These are phyloP conservation scores for Baryphthengus martii DNA, from an alignment of 2,113 vertebrate genomes.

Conservation along the genomic window DNA sequence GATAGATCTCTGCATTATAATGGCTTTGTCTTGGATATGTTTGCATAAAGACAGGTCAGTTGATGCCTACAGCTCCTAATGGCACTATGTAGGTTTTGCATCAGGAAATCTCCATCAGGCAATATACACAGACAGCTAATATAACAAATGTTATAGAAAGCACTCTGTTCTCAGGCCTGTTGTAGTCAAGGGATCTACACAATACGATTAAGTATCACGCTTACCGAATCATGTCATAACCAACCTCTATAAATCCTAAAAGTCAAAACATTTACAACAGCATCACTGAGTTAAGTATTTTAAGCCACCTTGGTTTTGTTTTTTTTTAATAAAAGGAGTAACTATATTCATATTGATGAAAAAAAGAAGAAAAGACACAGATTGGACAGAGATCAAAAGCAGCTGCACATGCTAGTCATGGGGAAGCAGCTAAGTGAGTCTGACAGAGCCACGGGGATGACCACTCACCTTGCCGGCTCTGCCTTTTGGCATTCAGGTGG, in stretches of 20 bases:
- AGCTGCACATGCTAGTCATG: rapidly evolving
- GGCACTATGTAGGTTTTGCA: not conserved
- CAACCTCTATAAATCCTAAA: not conserved
- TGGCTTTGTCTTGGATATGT: not conserved
- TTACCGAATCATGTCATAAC: not conserved
- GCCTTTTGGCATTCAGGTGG: constrained; percentile 84
- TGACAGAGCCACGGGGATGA: not conserved
- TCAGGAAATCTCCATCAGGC: not conserved
- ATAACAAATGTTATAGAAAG: not conserved
- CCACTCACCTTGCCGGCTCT: constrained; percentile 77
- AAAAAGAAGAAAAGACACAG: not conserved
- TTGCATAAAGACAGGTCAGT: not conserved
- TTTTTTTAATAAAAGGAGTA: not conserved
- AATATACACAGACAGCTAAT: not conserved
- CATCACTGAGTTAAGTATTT: not conserved
- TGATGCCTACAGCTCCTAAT: not conserved
- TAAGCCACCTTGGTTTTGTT: not conserved
- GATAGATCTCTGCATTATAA: not conserved
- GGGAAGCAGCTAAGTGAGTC: not conserved
- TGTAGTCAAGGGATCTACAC: not conserved
- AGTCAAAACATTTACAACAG: not conserved
- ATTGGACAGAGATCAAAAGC: not conserved
- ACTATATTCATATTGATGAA: not conserved
- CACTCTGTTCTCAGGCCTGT: not conserved
- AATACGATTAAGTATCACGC: not conserved